Base-by-base conservation (phyloP, 1,140 invertebrate genomes). In the Mactra quadrangularis region DNA sequence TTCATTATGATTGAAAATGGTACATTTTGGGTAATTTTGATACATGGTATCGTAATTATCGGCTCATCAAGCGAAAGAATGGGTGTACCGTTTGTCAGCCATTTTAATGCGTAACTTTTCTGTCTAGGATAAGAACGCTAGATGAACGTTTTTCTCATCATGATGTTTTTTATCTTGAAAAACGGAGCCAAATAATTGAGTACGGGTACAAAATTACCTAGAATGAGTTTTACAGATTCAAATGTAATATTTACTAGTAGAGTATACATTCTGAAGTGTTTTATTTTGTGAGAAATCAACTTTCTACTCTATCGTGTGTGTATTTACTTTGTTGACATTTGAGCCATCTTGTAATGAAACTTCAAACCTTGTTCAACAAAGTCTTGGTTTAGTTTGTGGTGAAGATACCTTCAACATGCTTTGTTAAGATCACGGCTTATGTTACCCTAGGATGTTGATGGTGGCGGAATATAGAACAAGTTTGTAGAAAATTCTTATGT, bases 181-280 rank as follows among this genome's bases (percentile, higher is more conserved):
- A 47, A 66, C 9, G 22, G 38, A 47, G 62, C 38, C 33, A 66
- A 66, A 47, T 66, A 47, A 66, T 47, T 66, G n/a, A 66, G 38
- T 45, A 29, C n/a, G 11, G 11, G 25, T 66, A 66, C 62, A 22
- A 13, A 47, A 47, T 66, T 66, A 66, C 62, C 38, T 1, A 22
- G 3, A 38, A 66, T 47, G 62, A 47, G 35, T 27, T 4, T 22
- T 25, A 7, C 62, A 66, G 62, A 66, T 38, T 9, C 29, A 38
- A 13, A 27, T 66, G 38, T 22, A 47, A 47, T 62, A 22, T 15
- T 29, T 62, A 2, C 29, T 66, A 55, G 38, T 66, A 15, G 41
- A 25, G 1, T 17, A 47, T 66, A n/a, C 38, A 41, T 15, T 41
- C 15, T 41, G 38, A n/a, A 7, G 38, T 41, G 38, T 6, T 41